Percentiles rank a stretch among this genome's conserved stretches.
phyloP scores from a whole-genome alignment of 2,797 vertebrate genomes.

The Ispidina lecontei region DNA sequence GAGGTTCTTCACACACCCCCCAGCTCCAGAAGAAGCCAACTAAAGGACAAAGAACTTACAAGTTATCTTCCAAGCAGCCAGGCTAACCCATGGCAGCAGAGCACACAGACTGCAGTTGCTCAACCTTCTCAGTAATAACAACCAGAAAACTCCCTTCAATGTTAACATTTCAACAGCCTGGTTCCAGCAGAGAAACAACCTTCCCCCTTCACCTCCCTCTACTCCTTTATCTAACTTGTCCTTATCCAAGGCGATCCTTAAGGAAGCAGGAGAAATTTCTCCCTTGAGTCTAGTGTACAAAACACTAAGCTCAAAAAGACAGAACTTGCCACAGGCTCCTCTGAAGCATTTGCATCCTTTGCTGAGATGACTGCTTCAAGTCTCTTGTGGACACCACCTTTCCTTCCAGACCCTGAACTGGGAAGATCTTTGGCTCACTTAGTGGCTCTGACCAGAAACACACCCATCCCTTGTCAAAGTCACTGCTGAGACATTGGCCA shows the following conservation, averaged over 20 bases:
- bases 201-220: neutral
- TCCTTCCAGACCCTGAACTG: neutral
- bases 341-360: neutral
- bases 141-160: accelerated
- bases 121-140: neutral
- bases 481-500: neutral
- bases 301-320: neutral
- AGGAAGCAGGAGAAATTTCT: neutral
- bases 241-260: neutral
- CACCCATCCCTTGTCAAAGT: neutral
- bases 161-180: neutral
- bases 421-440: neutral
- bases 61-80: neutral
- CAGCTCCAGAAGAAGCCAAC: constrained; percentile 5
- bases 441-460: too few relatives aligned
- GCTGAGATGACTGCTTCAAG: neutral
- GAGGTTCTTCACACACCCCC: neutral
- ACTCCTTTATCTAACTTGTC: neutral
- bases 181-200: neutral
- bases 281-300: neutral
- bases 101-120: neutral
- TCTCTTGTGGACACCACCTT: neutral
- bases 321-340: neutral
- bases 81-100: neutral
- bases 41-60: neutral